Evolutionary conservation across 1,140 invertebrate species (phyloP).

Genomic region (Magallana gigas): DNA sequence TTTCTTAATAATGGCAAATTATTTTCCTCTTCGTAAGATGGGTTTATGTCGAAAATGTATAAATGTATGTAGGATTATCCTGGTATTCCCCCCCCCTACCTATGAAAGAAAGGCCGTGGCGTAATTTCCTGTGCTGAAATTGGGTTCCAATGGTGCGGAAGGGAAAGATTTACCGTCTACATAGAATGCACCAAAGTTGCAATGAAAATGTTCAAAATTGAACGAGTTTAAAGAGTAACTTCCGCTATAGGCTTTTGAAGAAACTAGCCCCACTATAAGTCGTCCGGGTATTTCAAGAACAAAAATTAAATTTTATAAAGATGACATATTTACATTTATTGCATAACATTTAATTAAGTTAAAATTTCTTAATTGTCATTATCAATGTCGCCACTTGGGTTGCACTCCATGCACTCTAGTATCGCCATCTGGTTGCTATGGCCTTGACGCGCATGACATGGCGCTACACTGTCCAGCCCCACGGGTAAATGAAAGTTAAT

Average conservation of each 20-base stretch:
- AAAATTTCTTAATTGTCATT: no score
- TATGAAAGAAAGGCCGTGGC: neutral
- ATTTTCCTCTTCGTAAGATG: neutral
- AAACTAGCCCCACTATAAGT: conserved; percentile 21
- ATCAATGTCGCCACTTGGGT: no score
- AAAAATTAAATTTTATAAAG: no score
- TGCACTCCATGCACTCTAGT: no score
- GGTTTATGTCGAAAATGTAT: conserved; percentile 22
- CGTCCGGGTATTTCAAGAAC: conserved; percentile 23
- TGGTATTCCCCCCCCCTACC: neutral
- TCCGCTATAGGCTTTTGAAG: conserved; percentile 11
- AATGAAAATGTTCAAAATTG: conserved; percentile 39
- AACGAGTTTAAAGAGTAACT: neutral
- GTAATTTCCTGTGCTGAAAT: conserved; percentile 20
- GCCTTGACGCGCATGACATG: no score
- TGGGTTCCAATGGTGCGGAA: conserved; percentile 11
- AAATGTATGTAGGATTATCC: neutral
- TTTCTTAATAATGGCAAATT: conserved; percentile 37
- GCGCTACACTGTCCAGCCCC: no score
- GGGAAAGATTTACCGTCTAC: conserved; percentile 41
- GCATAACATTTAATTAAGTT: no score
- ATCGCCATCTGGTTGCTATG: no score
- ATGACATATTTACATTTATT: no score
- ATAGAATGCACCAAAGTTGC: conserved; percentile 38
- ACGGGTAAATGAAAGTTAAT: no score